Evolutionary conservation across 2,888 invertebrate species (phyloP), one percentile per base, ranked within the genome.

Genomic region (Lithophane ornitopus): DNA sequence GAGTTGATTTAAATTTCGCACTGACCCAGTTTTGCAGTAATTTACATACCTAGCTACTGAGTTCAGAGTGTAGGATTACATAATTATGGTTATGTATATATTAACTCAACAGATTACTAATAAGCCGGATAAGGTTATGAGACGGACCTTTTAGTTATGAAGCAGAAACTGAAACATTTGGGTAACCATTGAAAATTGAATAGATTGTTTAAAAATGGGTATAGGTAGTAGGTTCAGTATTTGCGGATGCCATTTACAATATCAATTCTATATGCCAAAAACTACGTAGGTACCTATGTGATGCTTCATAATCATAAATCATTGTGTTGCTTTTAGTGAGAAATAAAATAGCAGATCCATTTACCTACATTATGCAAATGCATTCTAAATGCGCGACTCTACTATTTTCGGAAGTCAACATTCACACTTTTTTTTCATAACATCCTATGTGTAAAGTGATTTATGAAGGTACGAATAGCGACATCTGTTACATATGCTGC

Each of bases 401-500:
- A 74, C 49, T 74, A 26, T 46, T 73, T 46, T 56, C 26, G 16
- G 11, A 39, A 65, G 22, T 54, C 12, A 52, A 81, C 44, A 63
- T 78, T 81, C 56, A 56, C 34, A 80, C 44, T 52, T 80, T 58
- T 78, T 78, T 67, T 65, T 54, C 34, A 16, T 34, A 16, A 22
- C 22, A 14, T 52, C 34, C 22, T 39, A n/a, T 34, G 26, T 59
- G 65, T 56, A 54, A 54, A 22, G 69, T 85, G 85, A 85, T 76
- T 73, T 65, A 78, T 59, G 68, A 6, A n/a, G n/a, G 1, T 54
- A 58, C 52, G 12, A 61, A 72, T 39, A 74, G 16, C 9, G 41
- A 70, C 70, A 81, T 81, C 63, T 80, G 78, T 63, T 70, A 65
- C 44, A 72, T 71, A 59, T 79, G 63, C 46, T 63, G n/a, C 62